A percentile compares a stretch with the other conserved stretches of the same genome.
phyloP scores from a whole-genome alignment of 1,140 invertebrate species.

The Nautilus pompilius region DNA sequence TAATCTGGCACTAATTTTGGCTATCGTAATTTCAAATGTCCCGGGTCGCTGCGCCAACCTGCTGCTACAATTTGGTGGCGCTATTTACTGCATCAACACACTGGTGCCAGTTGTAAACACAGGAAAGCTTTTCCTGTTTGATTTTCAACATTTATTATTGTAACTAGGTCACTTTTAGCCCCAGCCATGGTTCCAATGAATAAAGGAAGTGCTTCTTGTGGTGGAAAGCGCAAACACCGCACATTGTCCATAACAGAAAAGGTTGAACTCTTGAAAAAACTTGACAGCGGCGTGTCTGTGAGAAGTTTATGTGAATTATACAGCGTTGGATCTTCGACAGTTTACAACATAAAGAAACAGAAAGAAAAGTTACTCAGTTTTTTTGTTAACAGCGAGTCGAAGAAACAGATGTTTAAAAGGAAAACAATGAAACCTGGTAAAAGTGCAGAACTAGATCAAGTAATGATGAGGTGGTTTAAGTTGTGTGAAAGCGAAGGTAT shows the following conservation, averaged over 20 bases:
- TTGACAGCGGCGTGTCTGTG: background rate
- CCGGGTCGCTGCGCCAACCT: too few species aligned
- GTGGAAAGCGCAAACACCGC: too few species aligned
- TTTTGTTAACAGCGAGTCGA: background rate
- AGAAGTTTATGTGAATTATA: background rate
- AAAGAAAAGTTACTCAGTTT: background rate
- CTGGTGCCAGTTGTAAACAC: too few species aligned
- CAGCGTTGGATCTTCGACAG: background rate
- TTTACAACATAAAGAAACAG: conserved; percentile 1
- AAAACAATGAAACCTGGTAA: background rate
- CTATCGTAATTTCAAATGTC: too few species aligned
- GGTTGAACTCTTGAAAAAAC: background rate
- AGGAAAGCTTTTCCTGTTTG: too few species aligned
- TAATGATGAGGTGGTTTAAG: background rate
- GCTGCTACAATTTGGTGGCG: too few species aligned
- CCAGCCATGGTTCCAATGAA: too few species aligned
- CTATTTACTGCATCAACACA: too few species aligned
- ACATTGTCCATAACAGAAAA: background rate
- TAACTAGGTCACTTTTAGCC: too few species aligned
- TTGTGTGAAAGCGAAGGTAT: background rate
- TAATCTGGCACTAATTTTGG: too few species aligned
- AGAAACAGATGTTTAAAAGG: background rate
- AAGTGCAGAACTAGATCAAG: background rate
- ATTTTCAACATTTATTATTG: too few species aligned
- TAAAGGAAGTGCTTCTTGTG: too few species aligned